These are phyloP conservation scores for Enteromius argenteus DNA, from an alignment of 2,797 vertebrate species.

Conservation along the genomic window DNA sequence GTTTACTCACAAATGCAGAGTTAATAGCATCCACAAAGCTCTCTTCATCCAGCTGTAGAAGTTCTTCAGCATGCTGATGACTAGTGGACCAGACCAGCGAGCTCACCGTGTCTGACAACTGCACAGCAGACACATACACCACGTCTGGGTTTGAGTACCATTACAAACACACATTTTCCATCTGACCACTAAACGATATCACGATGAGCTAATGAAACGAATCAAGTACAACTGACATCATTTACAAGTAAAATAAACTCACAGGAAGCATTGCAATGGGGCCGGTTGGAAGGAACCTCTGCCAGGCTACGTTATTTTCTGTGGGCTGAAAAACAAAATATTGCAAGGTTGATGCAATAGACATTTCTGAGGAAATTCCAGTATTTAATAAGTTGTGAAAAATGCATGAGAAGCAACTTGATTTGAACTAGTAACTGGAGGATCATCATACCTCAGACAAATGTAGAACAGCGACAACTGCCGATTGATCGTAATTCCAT, in stretches of 20 bases:
- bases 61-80: conserved; percentile 87
- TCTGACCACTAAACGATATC: conserved; percentile 32
- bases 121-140: conserved; percentile 48
- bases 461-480: conserved; percentile 93
- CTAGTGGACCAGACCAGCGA: conserved; percentile 98
- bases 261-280: conserved; percentile 96
- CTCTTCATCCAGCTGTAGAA: conserved; percentile 91
- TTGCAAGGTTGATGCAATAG: background rate
- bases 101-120: conserved; percentile 93
- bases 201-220: conserved; percentile 6
- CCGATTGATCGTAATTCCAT: conserved; percentile 94
- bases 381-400: background rate
- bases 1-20: conserved; percentile 93
- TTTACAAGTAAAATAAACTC: conserved; percentile 64
- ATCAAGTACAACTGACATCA: conserved; percentile 32
- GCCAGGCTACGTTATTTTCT: conserved; percentile 97
- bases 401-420: too few relatives aligned
- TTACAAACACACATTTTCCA: conserved; percentile 36
- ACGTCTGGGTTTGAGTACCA: conserved; percentile 27
- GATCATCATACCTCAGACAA: conserved; percentile 86
- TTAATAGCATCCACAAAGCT: conserved; percentile 94
- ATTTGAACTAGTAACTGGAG: background rate
- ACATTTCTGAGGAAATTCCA: background rate
- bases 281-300: conserved; percentile 95
- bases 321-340: conserved; percentile 80